These are phyloP conservation scores for Vanessa cardui DNA, from an alignment of 2,888 invertebrate species.

Conservation along the genomic window DNA sequence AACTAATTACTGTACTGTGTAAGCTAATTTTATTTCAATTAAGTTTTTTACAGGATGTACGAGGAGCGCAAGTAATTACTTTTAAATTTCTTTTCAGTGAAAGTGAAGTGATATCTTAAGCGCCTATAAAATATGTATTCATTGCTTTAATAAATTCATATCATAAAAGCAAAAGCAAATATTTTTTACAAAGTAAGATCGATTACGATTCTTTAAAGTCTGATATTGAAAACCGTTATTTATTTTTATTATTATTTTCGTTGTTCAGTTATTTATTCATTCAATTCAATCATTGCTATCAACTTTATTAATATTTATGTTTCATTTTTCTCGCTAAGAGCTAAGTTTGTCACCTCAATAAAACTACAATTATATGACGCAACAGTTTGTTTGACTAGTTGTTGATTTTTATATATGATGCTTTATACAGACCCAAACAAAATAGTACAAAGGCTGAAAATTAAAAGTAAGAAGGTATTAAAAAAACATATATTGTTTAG, in stretches of 20 bases:
- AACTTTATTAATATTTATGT: too few relatives aligned
- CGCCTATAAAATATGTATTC: constrained; percentile 17
- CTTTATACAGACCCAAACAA: too few relatives aligned
- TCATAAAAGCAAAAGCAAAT: not conserved
- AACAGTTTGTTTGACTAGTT: too few relatives aligned
- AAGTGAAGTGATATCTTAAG: constrained; percentile 47
- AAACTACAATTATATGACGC: too few relatives aligned
- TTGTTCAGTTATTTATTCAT: not conserved
- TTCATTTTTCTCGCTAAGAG: too few relatives aligned
- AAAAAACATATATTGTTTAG: too few relatives aligned
- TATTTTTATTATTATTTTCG: not conserved
- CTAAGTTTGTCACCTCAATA: too few relatives aligned
- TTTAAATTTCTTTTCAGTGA: constrained; percentile 63
- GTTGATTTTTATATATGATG: too few relatives aligned
- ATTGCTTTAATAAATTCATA: constrained; percentile 1
- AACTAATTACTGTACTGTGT: constrained; percentile 51
- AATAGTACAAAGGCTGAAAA: too few relatives aligned
- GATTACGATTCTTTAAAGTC: constrained; percentile 8
- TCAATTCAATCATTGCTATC: not conserved
- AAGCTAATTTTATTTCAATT: constrained; percentile 66
- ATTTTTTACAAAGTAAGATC: not conserved
- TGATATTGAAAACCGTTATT: not conserved
- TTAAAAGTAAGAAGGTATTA: too few relatives aligned
- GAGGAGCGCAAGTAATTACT: constrained; percentile 57
- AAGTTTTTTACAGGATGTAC: constrained; percentile 63